Conservation (phyloP, 2,797 vertebrate species). For the Silurus aristotelis region DNA sequence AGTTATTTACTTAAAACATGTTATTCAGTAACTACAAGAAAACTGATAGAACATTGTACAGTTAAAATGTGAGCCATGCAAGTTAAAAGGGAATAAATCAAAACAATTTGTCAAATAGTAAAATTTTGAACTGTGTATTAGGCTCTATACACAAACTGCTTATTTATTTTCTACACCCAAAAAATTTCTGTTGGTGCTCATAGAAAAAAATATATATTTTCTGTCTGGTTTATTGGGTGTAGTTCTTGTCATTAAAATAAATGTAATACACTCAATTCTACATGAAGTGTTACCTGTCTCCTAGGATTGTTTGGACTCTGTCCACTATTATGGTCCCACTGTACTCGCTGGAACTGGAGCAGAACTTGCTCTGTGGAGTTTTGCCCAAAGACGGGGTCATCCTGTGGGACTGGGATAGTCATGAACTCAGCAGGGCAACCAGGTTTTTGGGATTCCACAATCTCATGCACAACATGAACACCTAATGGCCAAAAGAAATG, state of each 20-base stretch:
- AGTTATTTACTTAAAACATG: background rate
- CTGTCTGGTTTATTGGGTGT: background rate
- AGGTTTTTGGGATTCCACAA: constrained; percentile 75
- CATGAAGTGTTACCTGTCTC: constrained; percentile 74
- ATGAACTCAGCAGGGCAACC: constrained; percentile 94
- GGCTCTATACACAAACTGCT: background rate
- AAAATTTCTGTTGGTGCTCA: background rate
- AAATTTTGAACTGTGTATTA: background rate
- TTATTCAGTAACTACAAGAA: background rate
- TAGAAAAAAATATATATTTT: background rate
- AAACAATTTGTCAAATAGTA: no score
- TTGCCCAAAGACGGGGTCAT: constrained; percentile 84
- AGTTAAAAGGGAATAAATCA: background rate
- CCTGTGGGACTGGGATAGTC: constrained; percentile 80
- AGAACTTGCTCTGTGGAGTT: constrained; percentile 71
- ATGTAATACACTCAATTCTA: background rate
- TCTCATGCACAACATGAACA: constrained; percentile 85
- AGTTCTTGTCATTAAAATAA: background rate
- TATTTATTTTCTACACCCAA: background rate
- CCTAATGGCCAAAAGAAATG: constrained; percentile 69
- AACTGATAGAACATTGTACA: background rate
- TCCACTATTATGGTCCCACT: constrained; percentile 83
- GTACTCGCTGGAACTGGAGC: constrained; percentile 86
- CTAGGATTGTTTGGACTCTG: constrained; percentile 91
- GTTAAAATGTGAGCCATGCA: background rate